Base-by-base conservation (phyloP, 2,113 vertebrate genomes). In the Strigops habroptila region DNA sequence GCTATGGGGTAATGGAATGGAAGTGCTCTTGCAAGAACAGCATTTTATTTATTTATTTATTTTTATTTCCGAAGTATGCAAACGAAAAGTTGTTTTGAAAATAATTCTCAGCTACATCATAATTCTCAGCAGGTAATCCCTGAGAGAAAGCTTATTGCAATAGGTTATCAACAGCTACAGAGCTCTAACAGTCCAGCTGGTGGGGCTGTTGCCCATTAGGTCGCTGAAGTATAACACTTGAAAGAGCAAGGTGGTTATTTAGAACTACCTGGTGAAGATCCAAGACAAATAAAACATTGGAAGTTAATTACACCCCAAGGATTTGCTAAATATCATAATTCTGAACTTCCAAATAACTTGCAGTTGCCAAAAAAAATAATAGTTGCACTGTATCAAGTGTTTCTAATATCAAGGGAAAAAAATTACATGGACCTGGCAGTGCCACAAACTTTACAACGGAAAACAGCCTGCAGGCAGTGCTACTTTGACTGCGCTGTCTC, bases 351-450 rank as follows among this genome's bases (percentile, higher is more conserved):
- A 37, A 91, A 82, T 12, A 87, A 55, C 28, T 4, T 10, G 0
- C 3, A 70, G 52, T 12, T 59, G 41, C 41, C 41, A 39, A 80
- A 88, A 57, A 5, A 41, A 8, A 24, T 59, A 52, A 52, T 16
- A 14, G 24, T 51, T 65, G 31, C 0, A 0, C 35, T 39, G 24
- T 18, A 43, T 11, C n/a, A 75, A 77, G 33, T 8, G 25, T 51
- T 67, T 57, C 18, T 44, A 41, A 59, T 6, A 64, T 4, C 27
- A 30, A 59, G 11, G 25, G 49, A 4, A 21, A 59, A 48, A 77
- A 73, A 37, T 2, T 1, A 14, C 41, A 62, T 0, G 0, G 4
- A 69, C 23, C 9, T 37, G 53, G 31, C 23, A 35, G 23, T 19
- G 28, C 91, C 65, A 63, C 23, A 52, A 57, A 44, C n/a, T 52